These are phyloP conservation scores for Bothrops jararaca DNA, from an alignment of 2,113 vertebrate species.

Conservation along the genomic window DNA sequence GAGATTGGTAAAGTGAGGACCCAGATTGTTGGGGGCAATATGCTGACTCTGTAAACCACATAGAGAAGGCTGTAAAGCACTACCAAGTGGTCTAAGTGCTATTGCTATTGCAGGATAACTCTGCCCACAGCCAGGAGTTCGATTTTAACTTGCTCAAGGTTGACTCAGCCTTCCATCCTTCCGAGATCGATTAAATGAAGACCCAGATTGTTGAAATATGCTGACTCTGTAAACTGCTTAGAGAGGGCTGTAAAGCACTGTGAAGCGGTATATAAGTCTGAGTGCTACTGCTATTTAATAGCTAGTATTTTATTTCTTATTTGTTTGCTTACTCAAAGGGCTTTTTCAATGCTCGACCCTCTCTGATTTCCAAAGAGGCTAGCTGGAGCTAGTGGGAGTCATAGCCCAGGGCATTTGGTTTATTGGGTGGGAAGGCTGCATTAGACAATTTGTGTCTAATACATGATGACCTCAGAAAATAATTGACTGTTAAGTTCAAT, in stretches of 20 bases:
- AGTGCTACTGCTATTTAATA: not conserved
- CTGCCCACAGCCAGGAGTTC: no score
- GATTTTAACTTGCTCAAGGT: no score
- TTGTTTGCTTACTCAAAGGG: not conserved
- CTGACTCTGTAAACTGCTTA: no score
- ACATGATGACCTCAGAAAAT: slow-evolving; percentile 13
- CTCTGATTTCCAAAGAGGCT: not conserved
- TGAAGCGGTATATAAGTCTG: not conserved
- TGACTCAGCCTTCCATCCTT: no score
- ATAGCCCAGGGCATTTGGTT: not conserved
- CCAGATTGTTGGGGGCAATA: no score
- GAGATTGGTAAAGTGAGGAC: no score
- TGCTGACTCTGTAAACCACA: no score
- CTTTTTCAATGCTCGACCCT: not conserved
- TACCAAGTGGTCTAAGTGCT: no score
- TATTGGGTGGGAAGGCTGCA: not conserved
- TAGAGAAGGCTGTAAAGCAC: no score
- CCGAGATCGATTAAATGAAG: no score
- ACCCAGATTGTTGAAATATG: no score
- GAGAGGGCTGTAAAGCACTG: not conserved
- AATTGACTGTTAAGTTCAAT: slow-evolving; percentile 31
- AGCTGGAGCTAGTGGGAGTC: not conserved
- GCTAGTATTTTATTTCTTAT: not conserved
- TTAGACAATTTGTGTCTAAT: not conserved
- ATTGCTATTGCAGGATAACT: no score